phyloP scores from a whole-genome alignment of 2,797 vertebrate species.

The Oreochromis mossambicus region DNA sequence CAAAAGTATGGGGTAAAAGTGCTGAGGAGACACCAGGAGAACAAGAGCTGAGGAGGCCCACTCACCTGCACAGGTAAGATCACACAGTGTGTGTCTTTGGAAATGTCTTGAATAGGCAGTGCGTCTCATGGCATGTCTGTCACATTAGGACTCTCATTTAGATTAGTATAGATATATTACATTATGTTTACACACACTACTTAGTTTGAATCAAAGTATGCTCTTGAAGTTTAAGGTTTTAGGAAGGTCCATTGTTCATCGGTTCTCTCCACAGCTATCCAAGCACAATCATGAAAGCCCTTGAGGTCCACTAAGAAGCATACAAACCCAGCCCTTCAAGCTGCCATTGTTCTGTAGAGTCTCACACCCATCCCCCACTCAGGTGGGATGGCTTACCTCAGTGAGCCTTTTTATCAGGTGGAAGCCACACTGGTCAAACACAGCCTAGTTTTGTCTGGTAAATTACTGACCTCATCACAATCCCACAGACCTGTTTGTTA shows the following conservation, averaged over 20 bases:
- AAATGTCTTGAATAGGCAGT: not conserved
- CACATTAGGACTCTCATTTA: not conserved
- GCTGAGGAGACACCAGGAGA: not conserved
- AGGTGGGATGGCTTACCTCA: not conserved
- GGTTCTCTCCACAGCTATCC: not conserved
- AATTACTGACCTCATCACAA: slow-evolving; percentile 10
- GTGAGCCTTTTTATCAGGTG: slow-evolving; percentile 15
- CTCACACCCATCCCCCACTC: slow-evolving; percentile 1
- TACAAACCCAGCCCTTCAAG: not conserved
- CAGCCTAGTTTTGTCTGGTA: not conserved
- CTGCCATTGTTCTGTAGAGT: not conserved
- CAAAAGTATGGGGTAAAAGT: slow-evolving; percentile 67
- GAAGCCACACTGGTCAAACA: slow-evolving; percentile 31
- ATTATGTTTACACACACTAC: not conserved
- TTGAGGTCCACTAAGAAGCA: not conserved
- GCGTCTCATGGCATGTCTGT: not conserved
- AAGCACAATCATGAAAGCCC: not conserved
- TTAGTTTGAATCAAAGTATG: not conserved
- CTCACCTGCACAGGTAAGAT: slow-evolving; percentile 57
- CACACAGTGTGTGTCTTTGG: not conserved
- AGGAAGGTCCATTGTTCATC: not conserved
- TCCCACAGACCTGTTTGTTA: not conserved
- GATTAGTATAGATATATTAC: not conserved
- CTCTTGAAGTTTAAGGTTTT: not conserved
- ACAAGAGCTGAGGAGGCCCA: slow-evolving; percentile 29